Percentiles rank a stretch among this genome's conserved stretches.
Conservation (phyloP, 2,888 invertebrate genomes). For the Callinectes sapidus region DNA sequence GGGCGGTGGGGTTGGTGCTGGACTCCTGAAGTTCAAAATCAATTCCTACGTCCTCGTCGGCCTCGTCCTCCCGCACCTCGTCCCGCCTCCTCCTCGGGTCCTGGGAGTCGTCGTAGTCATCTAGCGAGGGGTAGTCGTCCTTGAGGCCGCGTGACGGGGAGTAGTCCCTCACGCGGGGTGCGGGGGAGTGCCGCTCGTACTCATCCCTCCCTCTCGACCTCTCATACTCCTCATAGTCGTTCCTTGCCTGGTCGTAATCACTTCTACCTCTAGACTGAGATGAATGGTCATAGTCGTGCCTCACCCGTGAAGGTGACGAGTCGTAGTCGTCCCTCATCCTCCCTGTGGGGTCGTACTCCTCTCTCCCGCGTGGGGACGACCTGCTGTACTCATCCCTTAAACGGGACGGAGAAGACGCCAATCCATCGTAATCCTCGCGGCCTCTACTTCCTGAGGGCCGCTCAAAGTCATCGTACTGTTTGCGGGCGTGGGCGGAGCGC, state of each 20-base stretch:
- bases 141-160: conserved; percentile 35
- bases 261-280: conserved; percentile 28
- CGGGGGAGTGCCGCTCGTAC: conserved; percentile 50
- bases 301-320: conserved; percentile 41
- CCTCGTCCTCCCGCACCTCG: background rate
- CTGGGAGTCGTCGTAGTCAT: conserved; percentile 49
- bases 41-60: background rate
- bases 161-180: conserved; percentile 37
- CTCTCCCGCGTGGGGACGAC: conserved; percentile 38
- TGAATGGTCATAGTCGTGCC: conserved; percentile 53
- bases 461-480: conserved; percentile 48
- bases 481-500: conserved; percentile 42
- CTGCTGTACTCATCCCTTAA: conserved; percentile 42
- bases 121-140: conserved; percentile 50
- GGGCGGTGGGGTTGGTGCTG: background rate
- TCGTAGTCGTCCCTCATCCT: conserved; percentile 52
- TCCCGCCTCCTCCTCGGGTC: conserved; percentile 4
- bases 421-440: conserved; percentile 47
- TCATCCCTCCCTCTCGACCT: conserved; percentile 50
- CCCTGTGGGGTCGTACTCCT: conserved; percentile 48
- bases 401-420: conserved; percentile 50
- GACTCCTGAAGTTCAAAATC: background rate
- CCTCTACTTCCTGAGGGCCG: conserved; percentile 5
- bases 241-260: conserved; percentile 44
- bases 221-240: conserved; percentile 51